Percentiles rank a stretch among this genome's conserved stretches.
Evolutionary conservation across 2,113 vertebrate genomes (phyloP).

Genomic region (Amphiprion percula): DNA sequence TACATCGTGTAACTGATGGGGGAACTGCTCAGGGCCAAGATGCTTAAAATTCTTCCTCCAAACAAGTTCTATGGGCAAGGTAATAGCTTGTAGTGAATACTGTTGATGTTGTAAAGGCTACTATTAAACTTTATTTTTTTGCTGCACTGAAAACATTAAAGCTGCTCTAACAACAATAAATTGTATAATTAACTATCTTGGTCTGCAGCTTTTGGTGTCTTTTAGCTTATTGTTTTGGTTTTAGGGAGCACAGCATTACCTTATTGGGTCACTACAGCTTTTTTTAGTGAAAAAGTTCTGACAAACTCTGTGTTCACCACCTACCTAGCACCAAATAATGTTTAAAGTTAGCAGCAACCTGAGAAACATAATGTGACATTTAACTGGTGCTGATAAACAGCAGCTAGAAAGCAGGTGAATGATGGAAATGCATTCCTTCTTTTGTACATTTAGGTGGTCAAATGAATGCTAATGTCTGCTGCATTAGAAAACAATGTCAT

Average conservation of each 20-base stretch:
- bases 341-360: no score
- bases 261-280: not conserved
- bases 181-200: no score
- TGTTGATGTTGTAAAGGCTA: not conserved
- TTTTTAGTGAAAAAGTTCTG: no score
- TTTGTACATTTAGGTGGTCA: no score
- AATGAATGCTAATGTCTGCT: no score
- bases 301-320: no score
- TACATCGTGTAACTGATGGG: not conserved
- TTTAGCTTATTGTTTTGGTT: conserved; percentile 2
- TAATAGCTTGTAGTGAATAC: not conserved
- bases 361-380: no score
- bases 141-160: not conserved
- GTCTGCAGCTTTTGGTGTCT: not conserved
- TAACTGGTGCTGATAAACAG: no score
- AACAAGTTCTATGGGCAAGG: not conserved
- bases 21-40: not conserved
- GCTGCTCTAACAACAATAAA: not conserved
- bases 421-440: no score
- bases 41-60: not conserved
- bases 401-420: no score
- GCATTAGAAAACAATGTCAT: no score
- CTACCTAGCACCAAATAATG: no score
- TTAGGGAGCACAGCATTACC: not conserved
- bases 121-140: not conserved